A percentile compares a stretch with the other conserved stretches of the same genome.
These are phyloP conservation scores for Linnaemya vulpina DNA, from an alignment of 2,888 invertebrate species.

Conservation along the genomic window DNA sequence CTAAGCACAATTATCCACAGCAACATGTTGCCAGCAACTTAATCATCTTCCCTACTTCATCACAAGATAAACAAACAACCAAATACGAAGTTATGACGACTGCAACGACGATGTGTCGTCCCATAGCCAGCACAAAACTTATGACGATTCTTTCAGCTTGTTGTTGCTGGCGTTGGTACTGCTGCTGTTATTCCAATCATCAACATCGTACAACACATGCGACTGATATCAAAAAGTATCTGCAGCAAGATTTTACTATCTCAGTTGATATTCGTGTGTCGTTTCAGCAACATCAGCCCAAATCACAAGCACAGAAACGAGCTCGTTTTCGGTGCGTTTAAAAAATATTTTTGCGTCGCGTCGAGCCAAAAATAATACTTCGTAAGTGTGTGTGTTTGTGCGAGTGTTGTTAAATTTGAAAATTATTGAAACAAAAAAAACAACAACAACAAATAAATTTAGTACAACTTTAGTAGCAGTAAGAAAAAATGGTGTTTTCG, in stretches of 20 bases:
- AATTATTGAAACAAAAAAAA: slow-evolving; percentile 43
- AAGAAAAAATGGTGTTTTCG: slow-evolving; percentile 41
- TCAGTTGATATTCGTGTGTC: slow-evolving; percentile 76
- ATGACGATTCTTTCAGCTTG: slow-evolving; percentile 42
- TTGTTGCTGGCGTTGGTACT: slow-evolving; percentile 20
- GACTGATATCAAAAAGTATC: slow-evolving; percentile 73
- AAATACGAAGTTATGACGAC: slow-evolving; percentile 66
- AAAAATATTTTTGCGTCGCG: slow-evolving; percentile 31
- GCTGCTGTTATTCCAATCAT: slow-evolving; percentile 24
- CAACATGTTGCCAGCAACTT: slow-evolving; percentile 55
- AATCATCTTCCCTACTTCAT: slow-evolving; percentile 41
- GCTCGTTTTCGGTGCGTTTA: slow-evolving; percentile 3
- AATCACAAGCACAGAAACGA: slow-evolving; percentile 24
- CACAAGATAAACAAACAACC: slow-evolving; percentile 11
- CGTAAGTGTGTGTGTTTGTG: background rate
- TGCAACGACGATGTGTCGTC: slow-evolving; percentile 41
- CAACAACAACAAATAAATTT: slow-evolving; percentile 36
- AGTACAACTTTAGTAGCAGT: slow-evolving; percentile 26
- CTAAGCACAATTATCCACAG: background rate
- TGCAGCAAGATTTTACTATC: slow-evolving; percentile 74
- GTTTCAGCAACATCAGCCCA: slow-evolving; percentile 73
- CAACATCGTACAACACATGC: slow-evolving; percentile 56
- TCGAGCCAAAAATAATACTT: slow-evolving; percentile 34
- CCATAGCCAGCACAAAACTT: slow-evolving; percentile 39
- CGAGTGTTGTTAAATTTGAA: slow-evolving; percentile 23